A percentile compares a stretch with the other conserved stretches of the same genome.
Evolutionary conservation across 2,888 invertebrate species (phyloP).

Genomic region (Sicus ferrugineus): DNA sequence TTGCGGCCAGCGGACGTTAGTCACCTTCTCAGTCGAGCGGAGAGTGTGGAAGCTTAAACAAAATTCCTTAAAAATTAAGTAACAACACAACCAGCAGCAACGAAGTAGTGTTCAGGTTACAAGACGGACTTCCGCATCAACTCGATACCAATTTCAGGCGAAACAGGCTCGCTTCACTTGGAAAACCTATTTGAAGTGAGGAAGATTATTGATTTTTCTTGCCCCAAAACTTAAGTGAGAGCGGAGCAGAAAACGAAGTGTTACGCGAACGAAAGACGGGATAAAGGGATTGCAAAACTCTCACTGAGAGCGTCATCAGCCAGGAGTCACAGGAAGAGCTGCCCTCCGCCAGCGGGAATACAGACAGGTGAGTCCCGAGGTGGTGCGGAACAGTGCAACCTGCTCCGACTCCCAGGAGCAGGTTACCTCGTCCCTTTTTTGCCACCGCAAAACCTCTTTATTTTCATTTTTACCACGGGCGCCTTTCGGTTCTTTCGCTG

Average conservation of each 20-base stretch:
- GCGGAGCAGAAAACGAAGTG: neutral
- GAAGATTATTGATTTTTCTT: slow-evolving; percentile 27
- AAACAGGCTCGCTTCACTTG: neutral
- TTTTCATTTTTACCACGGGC: too few species aligned
- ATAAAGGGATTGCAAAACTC: neutral
- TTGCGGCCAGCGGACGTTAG: neutral
- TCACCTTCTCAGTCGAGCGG: neutral
- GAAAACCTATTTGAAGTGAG: neutral
- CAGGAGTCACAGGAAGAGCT: neutral
- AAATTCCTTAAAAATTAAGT: neutral
- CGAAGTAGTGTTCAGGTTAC: slow-evolving; percentile 1
- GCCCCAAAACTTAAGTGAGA: slow-evolving; percentile 8
- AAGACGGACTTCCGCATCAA: neutral
- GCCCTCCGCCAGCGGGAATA: neutral
- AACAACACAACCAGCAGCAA: neutral
- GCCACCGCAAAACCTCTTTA: too few species aligned
- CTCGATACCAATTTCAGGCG: neutral
- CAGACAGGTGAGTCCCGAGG: slow-evolving; percentile 29
- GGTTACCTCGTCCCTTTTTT: slow-evolving; percentile 2
- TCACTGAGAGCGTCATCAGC: neutral
- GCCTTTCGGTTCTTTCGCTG: neutral
- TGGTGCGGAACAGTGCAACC: slow-evolving; percentile 1
- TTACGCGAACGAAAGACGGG: neutral
- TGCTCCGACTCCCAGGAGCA: slow-evolving; percentile 17
- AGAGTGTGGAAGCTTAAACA: neutral